phyloP scores from a whole-genome alignment of 2,797 vertebrate species.

The Acrossocheilus wenchowensis region DNA sequence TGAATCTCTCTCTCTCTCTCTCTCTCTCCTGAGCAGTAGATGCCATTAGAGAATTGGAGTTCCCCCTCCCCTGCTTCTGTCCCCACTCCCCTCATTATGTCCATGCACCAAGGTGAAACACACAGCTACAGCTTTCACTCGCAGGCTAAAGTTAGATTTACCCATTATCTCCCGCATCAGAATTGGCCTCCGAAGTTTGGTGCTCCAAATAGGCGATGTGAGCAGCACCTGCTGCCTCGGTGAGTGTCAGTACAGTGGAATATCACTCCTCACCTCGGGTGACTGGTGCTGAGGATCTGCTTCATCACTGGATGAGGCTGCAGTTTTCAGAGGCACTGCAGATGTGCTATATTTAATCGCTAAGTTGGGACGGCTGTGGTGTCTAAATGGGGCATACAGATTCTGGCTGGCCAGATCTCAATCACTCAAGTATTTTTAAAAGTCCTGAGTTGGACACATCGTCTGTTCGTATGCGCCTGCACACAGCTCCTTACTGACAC shows the following conservation, averaged over 20 bases:
- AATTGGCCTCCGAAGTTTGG: background rate
- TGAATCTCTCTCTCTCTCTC: conserved; percentile 15
- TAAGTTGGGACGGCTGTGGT: background rate
- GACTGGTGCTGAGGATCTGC: conserved; percentile 1
- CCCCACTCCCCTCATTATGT: conserved; percentile 61
- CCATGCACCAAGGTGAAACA: conserved; percentile 53
- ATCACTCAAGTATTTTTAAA: conserved; percentile 58
- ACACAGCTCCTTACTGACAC: conserved; percentile 1
- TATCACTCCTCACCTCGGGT: conserved; percentile 9
- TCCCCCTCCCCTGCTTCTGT: conserved; percentile 48
- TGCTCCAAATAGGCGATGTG: background rate
- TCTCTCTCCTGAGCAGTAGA: conserved; percentile 36
- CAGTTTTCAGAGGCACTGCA: conserved; percentile 41
- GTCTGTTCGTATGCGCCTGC: background rate
- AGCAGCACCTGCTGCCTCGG: background rate
- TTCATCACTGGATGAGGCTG: conserved; percentile 42
- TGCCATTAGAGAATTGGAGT: conserved; percentile 64
- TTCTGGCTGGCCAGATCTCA: conserved; percentile 36
- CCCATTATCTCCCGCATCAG: conserved; percentile 34
- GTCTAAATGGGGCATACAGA: conserved; percentile 52
- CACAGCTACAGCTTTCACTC: conserved; percentile 23
- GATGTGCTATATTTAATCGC: conserved; percentile 50
- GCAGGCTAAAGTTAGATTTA: conserved; percentile 42
- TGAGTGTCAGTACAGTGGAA: conserved; percentile 6
- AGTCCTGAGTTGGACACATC: conserved; percentile 50